Percentiles rank a stretch among this genome's conserved stretches.
phyloP scores from a whole-genome alignment of 2,888 invertebrate species.

The Rhingia rostrata region DNA sequence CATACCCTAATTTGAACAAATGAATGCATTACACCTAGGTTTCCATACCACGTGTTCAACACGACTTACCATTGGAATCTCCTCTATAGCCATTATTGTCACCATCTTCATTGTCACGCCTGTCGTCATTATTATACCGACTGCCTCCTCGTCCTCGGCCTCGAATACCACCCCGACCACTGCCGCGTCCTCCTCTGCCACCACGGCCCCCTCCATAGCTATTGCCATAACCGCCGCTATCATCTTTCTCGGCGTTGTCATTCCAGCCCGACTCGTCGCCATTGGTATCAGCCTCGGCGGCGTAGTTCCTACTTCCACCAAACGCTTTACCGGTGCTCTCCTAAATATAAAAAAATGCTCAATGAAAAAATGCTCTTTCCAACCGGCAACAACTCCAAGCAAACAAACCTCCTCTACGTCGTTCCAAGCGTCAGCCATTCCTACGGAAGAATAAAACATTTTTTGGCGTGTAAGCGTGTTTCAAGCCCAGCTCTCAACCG shows the following conservation, averaged over 20 bases:
- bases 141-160: conserved; percentile 77
- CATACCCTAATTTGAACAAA: conserved; percentile 28
- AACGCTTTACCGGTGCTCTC: conserved; percentile 62
- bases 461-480: conserved; percentile 45
- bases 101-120: conserved; percentile 76
- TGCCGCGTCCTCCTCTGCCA: conserved; percentile 27
- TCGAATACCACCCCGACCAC: conserved; percentile 58
- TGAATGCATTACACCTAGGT: not conserved
- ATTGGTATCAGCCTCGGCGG: not conserved
- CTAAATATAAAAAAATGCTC: conserved; percentile 17
- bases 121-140: conserved; percentile 81
- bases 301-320: conserved; percentile 51
- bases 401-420: conserved; percentile 60
- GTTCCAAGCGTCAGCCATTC: conserved; percentile 73
- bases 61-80: conserved; percentile 75
- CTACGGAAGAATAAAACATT: conserved; percentile 73
- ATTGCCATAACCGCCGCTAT: conserved; percentile 51
- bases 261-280: conserved; percentile 44
- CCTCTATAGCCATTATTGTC: conserved; percentile 75
- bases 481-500: conserved; percentile 36
- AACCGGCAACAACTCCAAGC: not conserved
- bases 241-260: conserved; percentile 22
- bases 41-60: conserved; percentile 25
- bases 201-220: conserved; percentile 30
- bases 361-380: conserved; percentile 1